Evolutionary conservation across 2,888 invertebrate genomes (phyloP), one percentile per base, ranked within the genome.

Genomic region (Steinernema hermaphroditum): DNA sequence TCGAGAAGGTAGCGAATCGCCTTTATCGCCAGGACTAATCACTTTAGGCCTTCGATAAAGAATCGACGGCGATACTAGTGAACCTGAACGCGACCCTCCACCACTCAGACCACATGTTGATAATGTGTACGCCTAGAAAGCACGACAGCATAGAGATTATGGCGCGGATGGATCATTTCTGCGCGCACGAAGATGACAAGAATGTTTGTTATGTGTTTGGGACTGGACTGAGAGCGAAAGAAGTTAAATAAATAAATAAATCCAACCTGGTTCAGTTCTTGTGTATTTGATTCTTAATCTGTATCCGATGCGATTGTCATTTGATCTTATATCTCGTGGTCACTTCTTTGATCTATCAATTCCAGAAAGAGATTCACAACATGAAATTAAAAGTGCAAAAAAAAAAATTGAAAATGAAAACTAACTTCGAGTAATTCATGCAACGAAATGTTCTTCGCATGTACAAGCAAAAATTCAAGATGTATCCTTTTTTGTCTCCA

Each of bases 171-270:
- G 62, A 62, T 32, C 62, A 62, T 14, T 62, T 29, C 62, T 62
- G 62, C 16, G 16, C 2, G 16, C 62, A 62, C 32, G 62, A 62
- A 16, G 62, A 62, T 32, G 16, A 62, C 32, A 14, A 32, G 16
- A 29, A 14, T 29, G 12, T n/a, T 1, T 62, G 62, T 32, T 62
- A 62, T 62, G 62, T 62, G 29, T 62, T 62, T 32, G 62, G 32
- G 1, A 62, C 62, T 32, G 62, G 62, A 29, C 27, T 62, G 34
- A 62, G 62, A 34, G 62, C 62, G 6, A 62, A 62, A 29, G 62
- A 62, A 6, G 46, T 46, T 12, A 37, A 37, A 37, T 37, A 37
- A 37, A 37, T 4, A 37, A 37, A 4, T 8, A 4, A 12, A 37
- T 37, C 37, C 12, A 4, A 37, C n/a, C n/a, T n/a, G n/a, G n/a